Base-by-base conservation (phyloP, 2,797 vertebrate genomes). In the Cottoperca gobio region DNA sequence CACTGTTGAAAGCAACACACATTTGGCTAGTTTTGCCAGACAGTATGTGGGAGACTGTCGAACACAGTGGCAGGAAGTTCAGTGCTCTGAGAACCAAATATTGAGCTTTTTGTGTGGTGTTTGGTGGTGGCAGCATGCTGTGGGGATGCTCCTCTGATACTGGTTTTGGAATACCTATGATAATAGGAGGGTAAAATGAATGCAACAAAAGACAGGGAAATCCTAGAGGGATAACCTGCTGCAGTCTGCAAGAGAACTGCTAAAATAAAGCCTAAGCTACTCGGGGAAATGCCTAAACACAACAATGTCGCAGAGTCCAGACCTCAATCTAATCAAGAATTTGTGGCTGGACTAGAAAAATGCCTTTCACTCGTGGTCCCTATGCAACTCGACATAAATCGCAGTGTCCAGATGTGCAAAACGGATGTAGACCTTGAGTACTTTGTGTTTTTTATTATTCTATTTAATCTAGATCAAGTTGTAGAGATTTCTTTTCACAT, bases 251-350 rank as follows among this genome's bases (percentile, higher is more conserved):
- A 42, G 37, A 70, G 66, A 73, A 26, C 55, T 39, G 23, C 37
- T 31, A 13, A 69, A 63, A 63, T 40, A 31, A 53, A 63, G 39
- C 35, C 49, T 23, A 57, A 58, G 31, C 23, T 35, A n/a, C 42
- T 58, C 28, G 8, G 68, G 46, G 50, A 67, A 76, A 78, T 31
- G 42, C 35, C 35, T 37, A 17, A 72, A 75, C 53, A 65, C 58
- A 60, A 37, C 24, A 49, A 23, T 57, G 52, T 70, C 39, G 2
- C 5, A 46, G 9, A 73, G 64, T 43, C 45, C 69, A 77, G 73
- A 71, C 53, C 70, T 77, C 66, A 71, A 16, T 67, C 57, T 57
- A 66, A 54, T 82, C 49, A 57, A 63, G 60, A 54, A 23, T 24
- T 46, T 70, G 28, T 76, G 57, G 26, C 45, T 54, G 46, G 31